Conservation (phyloP, 2,797 vertebrate species). For the Coregonus ussuriensis region DNA sequence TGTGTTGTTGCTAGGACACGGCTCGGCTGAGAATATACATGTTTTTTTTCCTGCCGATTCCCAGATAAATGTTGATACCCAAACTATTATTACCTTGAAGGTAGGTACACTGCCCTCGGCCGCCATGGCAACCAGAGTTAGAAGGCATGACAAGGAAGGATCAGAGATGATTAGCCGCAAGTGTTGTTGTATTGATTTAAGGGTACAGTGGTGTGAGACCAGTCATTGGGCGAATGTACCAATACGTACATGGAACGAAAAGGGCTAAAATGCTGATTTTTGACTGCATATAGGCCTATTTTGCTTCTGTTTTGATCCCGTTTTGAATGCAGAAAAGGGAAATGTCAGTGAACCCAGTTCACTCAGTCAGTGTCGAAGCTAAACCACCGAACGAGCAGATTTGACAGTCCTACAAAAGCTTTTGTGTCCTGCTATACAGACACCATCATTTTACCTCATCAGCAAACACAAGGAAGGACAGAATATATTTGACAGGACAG, state of each 20-base stretch:
- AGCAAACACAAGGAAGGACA: neutral
- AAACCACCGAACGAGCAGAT: neutral
- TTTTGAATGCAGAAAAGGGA: too few relatives aligned
- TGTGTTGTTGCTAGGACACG: conserved; percentile 10
- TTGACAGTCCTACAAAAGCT: neutral
- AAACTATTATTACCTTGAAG: conserved; percentile 24
- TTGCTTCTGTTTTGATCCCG: too few relatives aligned
- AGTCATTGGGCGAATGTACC: neutral
- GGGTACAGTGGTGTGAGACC: neutral
- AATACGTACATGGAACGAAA: neutral
- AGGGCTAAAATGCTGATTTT: too few relatives aligned
- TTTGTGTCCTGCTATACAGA: neutral
- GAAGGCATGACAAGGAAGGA: neutral
- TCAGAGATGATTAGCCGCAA: conserved; percentile 27
- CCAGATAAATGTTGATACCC: conserved; percentile 37
- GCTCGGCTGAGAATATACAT: conserved; percentile 5
- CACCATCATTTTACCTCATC: too few relatives aligned
- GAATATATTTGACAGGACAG: too few relatives aligned
- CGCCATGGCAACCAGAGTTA: conserved; percentile 44
- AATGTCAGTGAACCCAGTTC: neutral
- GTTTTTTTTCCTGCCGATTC: neutral
- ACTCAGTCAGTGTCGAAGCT: neutral
- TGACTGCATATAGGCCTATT: too few relatives aligned
- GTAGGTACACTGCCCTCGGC: conserved; percentile 25
- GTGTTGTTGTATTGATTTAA: neutral